Evolutionary conservation across 2,888 invertebrate species (phyloP), one percentile per base, ranked within the genome.

Genomic region (Plebejus melissa): DNA sequence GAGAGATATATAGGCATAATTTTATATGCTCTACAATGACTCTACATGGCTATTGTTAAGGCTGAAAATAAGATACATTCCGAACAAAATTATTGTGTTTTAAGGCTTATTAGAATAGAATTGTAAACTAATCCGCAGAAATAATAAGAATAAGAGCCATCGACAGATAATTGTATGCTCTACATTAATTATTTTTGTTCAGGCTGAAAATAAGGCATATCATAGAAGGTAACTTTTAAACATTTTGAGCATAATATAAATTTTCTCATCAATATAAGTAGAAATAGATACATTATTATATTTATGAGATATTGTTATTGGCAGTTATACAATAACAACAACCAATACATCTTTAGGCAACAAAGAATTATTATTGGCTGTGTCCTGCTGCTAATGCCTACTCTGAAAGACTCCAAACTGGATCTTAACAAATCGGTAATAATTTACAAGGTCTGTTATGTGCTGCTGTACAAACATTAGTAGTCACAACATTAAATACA

Each of bases 401-500:
- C 54, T 65, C 9, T 60, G 22, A 28, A 11, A 60, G 65, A 36
- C 13, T 4, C 32, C 5, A 65, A 65, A 65, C 65, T 13, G 65
- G 65, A 65, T 65, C 60, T 60, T 9, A 28, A 60, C 60, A 60
- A 65, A 65, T 65, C 65, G 65, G 13, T 36, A 65, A 60, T 60
- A 60, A 65, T 32, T 65, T 32, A 36, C 65, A 65, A 36, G 65
- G 32, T 36, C 65, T 70, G 38, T n/a, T 70, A 70, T 69, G 16
- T 69, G 16, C 38, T n/a, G 16, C 38, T 41, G 70, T 41, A 7
- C 22, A 70, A 41, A 70, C 70, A 70, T 41, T 41, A 70, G 41
- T 38, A 70, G 70, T 70, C 70, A 38, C 41, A 70, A 70, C 41
- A 70, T 70, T 70, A 41, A 70, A 13, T 41, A 70, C 81, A 84